Percentiles rank a stretch among this genome's conserved stretches.
These are phyloP conservation scores for Bombylius discolor DNA, from an alignment of 2,888 invertebrate genomes.

Conservation along the genomic window DNA sequence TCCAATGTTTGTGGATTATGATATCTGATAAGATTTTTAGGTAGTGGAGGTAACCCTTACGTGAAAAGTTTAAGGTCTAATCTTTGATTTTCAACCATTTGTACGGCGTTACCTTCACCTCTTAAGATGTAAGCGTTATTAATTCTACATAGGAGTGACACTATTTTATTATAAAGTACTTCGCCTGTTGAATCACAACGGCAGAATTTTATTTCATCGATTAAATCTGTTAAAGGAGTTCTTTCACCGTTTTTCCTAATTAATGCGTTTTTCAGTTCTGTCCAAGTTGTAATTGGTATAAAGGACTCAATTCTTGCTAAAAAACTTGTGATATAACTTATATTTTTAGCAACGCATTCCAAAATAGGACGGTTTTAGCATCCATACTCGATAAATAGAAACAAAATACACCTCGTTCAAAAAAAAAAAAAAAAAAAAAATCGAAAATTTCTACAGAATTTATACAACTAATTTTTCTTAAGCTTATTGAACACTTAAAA, in stretches of 20 bases:
- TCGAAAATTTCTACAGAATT: too few species aligned
- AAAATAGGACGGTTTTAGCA: neutral
- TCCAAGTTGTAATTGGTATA: neutral
- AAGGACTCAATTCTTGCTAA: neutral
- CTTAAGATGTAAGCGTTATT: neutral
- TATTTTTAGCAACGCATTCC: neutral
- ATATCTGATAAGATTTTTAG: neutral
- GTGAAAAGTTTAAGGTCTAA: neutral
- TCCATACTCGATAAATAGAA: neutral
- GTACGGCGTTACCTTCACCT: neutral
- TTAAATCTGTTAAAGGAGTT: neutral
- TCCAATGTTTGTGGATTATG: neutral
- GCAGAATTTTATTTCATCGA: neutral
- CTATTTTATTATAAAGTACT: neutral
- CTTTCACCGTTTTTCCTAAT: neutral
- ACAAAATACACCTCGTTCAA: too few species aligned
- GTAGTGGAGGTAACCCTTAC: neutral
- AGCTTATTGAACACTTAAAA: too few species aligned
- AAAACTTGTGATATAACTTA: neutral
- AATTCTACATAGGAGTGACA: neutral
- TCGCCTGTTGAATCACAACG: neutral
- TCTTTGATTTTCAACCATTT: neutral
- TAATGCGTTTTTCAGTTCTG: neutral
- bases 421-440: too few species aligned
- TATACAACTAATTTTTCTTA: too few species aligned